These are phyloP conservation scores for Donacobius atricapilla DNA, from an alignment of 2,113 vertebrate genomes.

Conservation along the genomic window DNA sequence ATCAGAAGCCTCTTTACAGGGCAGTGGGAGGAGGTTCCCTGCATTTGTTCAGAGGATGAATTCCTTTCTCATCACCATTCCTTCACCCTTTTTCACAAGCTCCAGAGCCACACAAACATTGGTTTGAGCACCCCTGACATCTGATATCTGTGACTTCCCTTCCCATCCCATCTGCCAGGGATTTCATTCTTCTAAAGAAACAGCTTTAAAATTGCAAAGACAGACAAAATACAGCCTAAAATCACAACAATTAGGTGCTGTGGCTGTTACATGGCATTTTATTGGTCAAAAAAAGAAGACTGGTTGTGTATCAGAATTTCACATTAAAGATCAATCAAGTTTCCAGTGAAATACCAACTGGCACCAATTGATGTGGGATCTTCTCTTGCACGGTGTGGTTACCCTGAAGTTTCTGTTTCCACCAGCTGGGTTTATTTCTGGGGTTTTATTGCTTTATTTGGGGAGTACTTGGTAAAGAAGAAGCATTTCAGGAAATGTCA, in stretches of 20 bases:
- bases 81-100: not conserved
- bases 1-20: not conserved
- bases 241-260: not conserved
- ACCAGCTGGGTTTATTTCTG: not conserved
- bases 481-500: not conserved
- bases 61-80: not conserved
- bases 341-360: not conserved
- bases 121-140: not conserved
- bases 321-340: not conserved
- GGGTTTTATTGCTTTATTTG: not conserved
- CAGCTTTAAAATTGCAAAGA: not conserved
- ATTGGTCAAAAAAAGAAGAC: not conserved
- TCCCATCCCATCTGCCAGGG: not conserved
- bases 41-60: not conserved
- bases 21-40: not conserved
- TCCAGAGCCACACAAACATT: not conserved
- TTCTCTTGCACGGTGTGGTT: not conserved
- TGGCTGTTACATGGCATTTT: not conserved
- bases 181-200: not conserved
- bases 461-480: not conserved
- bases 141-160: not conserved
- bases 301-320: not conserved
- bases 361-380: not conserved
- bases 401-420: not conserved
- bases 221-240: not conserved